phyloP scores from a whole-genome alignment of 1,140 invertebrate genomes.

The Trichomalopsis sarcophagae region DNA sequence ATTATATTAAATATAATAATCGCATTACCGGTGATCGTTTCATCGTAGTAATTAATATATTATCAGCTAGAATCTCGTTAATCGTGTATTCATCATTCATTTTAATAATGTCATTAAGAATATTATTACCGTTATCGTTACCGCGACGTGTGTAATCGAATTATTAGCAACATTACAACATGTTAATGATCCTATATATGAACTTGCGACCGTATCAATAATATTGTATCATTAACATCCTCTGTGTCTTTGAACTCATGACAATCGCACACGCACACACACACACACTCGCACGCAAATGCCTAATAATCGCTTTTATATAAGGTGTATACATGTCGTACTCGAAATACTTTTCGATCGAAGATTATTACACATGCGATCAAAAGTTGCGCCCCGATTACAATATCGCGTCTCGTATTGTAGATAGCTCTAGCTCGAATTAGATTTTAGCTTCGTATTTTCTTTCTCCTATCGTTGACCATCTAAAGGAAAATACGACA shows the following conservation, averaged over 20 bases:
- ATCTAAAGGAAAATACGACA: constrained; percentile 1
- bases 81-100: constrained; percentile 63
- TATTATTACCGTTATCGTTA: constrained; percentile 66
- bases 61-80: constrained; percentile 66
- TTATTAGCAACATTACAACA: constrained; percentile 66
- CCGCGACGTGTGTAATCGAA: constrained; percentile 58
- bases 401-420: constrained; percentile 1
- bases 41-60: constrained; percentile 60
- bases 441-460: constrained; percentile 19
- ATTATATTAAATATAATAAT: constrained; percentile 67
- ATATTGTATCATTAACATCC: constrained; percentile 59
- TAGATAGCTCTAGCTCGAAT: neutral
- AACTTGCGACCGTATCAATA: constrained; percentile 67
- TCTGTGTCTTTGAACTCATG: constrained; percentile 49
- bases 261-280: constrained; percentile 42
- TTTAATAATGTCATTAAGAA: constrained; percentile 65
- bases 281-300: constrained; percentile 43
- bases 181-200: constrained; percentile 63
- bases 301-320: constrained; percentile 43
- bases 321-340: constrained; percentile 41
- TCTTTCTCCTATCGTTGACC: constrained; percentile 15
- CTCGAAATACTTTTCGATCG: constrained; percentile 47
- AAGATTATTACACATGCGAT: neutral
- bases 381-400: constrained; percentile 45
- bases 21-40: constrained; percentile 61